Evolutionary conservation across 2,113 vertebrate species (phyloP).

Genomic region (Calyptomena viridis): DNA sequence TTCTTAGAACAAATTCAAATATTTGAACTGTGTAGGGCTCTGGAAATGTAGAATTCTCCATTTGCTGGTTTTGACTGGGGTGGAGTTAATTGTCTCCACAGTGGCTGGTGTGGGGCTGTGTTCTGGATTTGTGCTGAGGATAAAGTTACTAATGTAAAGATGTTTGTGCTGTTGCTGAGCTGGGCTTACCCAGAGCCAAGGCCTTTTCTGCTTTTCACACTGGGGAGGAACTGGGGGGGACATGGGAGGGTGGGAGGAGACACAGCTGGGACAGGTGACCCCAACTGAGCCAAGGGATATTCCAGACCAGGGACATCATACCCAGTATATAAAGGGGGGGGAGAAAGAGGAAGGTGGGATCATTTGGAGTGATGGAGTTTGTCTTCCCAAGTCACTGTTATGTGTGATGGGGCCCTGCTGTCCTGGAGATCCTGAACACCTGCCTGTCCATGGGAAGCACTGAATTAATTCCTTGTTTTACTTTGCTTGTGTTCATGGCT

Average conservation of each 20-base stretch:
- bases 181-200: background rate
- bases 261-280: background rate
- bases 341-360: background rate
- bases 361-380: background rate
- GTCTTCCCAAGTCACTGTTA: background rate
- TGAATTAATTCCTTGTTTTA: background rate
- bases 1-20: background rate
- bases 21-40: background rate
- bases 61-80: background rate
- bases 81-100: background rate
- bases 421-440: background rate
- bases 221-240: too few relatives aligned
- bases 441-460: background rate
- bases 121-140: background rate
- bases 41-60: background rate
- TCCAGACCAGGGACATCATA: background rate
- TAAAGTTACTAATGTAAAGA: background rate
- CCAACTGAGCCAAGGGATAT: background rate
- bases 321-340: too few relatives aligned
- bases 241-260: background rate
- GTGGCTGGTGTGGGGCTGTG: rapidly evolving
- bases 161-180: background rate
- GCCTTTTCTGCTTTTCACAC: rapidly evolving
- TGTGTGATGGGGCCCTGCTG: background rate
- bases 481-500: background rate